phyloP scores from a whole-genome alignment of 2,113 vertebrate species.

The Monarcha castaneiventris region DNA sequence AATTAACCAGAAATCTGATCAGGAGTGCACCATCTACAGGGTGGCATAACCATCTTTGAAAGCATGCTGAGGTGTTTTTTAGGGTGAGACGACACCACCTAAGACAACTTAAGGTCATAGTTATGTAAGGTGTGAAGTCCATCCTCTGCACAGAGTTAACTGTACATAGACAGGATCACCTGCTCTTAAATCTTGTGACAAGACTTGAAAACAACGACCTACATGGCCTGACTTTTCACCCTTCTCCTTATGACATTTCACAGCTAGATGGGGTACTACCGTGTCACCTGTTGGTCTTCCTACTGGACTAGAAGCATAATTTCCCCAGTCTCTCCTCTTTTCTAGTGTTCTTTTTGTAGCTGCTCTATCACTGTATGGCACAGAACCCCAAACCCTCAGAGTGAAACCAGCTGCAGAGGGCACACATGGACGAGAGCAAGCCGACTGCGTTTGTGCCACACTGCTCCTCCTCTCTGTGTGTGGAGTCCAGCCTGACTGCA shows the following conservation, averaged over 20 bases:
- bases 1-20: not conserved
- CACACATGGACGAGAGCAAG: rapidly evolving
- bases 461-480: not conserved
- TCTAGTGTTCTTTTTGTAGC: not conserved
- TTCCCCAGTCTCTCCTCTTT: not conserved
- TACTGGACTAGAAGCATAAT: not conserved
- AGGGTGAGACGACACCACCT: not conserved
- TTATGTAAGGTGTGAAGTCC: not conserved
- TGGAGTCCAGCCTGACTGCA: not conserved
- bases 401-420: not conserved
- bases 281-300: not conserved
- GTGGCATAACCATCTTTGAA: not conserved
- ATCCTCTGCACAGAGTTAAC: not conserved
- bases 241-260: not conserved
- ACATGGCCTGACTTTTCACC: not conserved
- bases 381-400: not conserved
- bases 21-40: not conserved
- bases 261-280: not conserved
- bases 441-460: rapidly evolving
- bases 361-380: not conserved
- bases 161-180: not conserved
- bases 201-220: not conserved
- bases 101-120: not conserved
- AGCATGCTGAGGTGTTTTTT: not conserved
- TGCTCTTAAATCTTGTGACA: not conserved